Base-by-base conservation (phyloP, 2,113 vertebrate species). In the Scartelaos histophorus region DNA sequence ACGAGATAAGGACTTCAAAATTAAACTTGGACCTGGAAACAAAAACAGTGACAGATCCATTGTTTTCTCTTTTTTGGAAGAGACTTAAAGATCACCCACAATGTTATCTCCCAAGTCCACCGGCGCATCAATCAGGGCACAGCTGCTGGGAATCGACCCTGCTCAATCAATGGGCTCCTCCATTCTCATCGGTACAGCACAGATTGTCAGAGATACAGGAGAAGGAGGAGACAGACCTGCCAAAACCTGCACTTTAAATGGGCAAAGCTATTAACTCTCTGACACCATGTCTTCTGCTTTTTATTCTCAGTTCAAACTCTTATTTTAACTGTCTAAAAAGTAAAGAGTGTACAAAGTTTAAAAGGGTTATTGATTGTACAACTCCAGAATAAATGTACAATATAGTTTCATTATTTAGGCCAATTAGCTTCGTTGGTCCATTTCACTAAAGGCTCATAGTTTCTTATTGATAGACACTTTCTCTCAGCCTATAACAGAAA, bases 21-120 rank as follows among this genome's bases (percentile, higher is more conserved):
- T 88, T 84, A 87, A 91, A 91, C 85, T 79, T 74, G 75, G 76
- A 82, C 72, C 65, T 74, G 58, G 56, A 68, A 87, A 78, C 84
- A 86, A 85, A 89, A 90, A 79, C 81, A 78, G 71, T 61, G 80
- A 84, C 81, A 81, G 64, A 46, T 67, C 61, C 80, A 92, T 91
- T 91, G 83, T 90, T 89, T 87, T 67, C 73, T 69, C 83, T 80
- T 72, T 80, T 29, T 29, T 81, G 54, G 83, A 78, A 70, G 67
- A 73, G 82, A 85, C 83, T 88, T 83, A 91, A 91, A 91, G 90
- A 90, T 91, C 85, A 69, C 83, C 87, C 90, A 92, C 83, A 92
- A 89, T 93, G 91, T 91, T 94, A 94, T 94, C 92, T 92, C 82
- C 19, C 85, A 89, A 79, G 85, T 87, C 84, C 89, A 89, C 85